Evolutionary conservation across 2,797 vertebrate genomes (phyloP).

Genomic region (Sylvia borin): DNA sequence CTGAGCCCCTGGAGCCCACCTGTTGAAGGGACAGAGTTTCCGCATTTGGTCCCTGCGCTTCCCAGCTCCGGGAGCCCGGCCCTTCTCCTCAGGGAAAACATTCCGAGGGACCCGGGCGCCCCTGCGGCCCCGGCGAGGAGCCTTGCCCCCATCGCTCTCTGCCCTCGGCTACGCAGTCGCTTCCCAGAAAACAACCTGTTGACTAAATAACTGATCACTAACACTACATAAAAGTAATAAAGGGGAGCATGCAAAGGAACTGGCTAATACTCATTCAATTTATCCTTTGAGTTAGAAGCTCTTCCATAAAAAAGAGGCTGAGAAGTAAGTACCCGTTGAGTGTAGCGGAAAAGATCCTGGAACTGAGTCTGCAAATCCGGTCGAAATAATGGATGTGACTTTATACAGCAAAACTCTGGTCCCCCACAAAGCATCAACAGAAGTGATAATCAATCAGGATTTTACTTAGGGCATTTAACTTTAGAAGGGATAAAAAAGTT

Average conservation of each 20-base stretch:
- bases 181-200: too few relatives aligned
- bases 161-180: rapidly evolving
- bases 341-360: background rate
- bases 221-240: background rate
- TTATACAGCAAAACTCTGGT: background rate
- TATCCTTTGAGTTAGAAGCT: background rate
- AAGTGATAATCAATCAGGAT: background rate
- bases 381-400: background rate
- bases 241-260: background rate
- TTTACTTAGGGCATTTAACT: slow-evolving; percentile 2
- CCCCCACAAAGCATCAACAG: background rate
- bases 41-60: rapidly evolving
- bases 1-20: rapidly evolving
- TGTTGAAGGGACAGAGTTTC: background rate
- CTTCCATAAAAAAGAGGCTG: background rate
- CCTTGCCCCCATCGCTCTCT: rapidly evolving
- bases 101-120: rapidly evolving
- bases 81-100: rapidly evolving
- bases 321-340: background rate
- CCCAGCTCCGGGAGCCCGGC: background rate
- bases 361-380: background rate
- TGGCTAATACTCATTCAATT: background rate
- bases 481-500: background rate
- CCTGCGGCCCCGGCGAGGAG: rapidly evolving
- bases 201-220: rapidly evolving